Evolutionary conservation across 2,113 vertebrate genomes (phyloP).

Genomic region (Pachycephala philippinensis): DNA sequence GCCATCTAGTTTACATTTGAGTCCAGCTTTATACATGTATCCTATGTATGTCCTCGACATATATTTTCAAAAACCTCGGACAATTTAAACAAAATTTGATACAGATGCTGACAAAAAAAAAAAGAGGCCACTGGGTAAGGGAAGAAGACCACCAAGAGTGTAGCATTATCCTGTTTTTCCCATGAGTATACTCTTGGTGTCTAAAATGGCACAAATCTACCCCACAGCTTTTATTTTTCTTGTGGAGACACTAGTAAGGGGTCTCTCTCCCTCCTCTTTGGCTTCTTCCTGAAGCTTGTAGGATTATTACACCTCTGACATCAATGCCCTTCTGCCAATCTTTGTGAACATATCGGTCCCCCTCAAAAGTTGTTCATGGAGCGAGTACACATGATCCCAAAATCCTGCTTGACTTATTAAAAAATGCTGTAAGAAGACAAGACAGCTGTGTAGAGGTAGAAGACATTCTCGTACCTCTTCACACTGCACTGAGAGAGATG

Average conservation of each 20-base stretch:
- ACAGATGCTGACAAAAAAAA: background rate
- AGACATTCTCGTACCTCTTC: background rate
- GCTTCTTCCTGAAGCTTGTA: background rate
- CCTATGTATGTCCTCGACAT: background rate
- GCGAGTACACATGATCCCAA: background rate
- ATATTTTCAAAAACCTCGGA: background rate
- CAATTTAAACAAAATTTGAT: background rate
- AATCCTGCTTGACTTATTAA: background rate
- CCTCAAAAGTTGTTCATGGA: background rate
- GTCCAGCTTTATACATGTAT: background rate
- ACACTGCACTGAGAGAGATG: background rate
- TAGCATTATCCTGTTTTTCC: background rate
- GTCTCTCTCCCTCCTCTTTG: background rate
- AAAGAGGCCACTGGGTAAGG: background rate
- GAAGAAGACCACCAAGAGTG: background rate
- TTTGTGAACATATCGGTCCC: background rate
- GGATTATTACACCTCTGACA: background rate
- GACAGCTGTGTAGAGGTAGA: background rate
- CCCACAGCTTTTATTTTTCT: background rate
- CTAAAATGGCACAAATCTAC: background rate
- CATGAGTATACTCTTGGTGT: background rate
- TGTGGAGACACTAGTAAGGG: background rate
- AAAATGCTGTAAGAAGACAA: background rate
- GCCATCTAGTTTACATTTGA: background rate
- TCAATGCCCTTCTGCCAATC: background rate